Evolutionary conservation across 2,888 invertebrate genomes (phyloP).

Genomic region (Gasteruption jaculator): DNA sequence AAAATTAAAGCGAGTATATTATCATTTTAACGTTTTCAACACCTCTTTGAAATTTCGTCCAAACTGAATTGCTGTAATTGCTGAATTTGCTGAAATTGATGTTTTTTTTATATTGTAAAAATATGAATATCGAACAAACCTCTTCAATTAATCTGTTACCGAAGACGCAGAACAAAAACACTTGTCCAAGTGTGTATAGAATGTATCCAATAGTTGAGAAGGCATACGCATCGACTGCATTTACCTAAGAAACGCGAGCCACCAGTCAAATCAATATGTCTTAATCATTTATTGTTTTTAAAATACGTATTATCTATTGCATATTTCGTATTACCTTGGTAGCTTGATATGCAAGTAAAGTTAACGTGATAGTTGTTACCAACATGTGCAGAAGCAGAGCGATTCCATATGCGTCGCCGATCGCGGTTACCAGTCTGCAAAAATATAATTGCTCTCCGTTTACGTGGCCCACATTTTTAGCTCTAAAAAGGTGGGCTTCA

Average conservation of each 20-base stretch:
- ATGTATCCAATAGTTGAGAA: slow-evolving; percentile 76
- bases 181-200: slow-evolving; percentile 76
- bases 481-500: too few species aligned
- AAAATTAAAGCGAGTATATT: too few species aligned
- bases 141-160: slow-evolving; percentile 85
- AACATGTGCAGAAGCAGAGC: slow-evolving; percentile 81
- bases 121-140: slow-evolving; percentile 51
- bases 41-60: neutral
- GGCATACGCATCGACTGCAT: slow-evolving; percentile 72
- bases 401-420: slow-evolving; percentile 81
- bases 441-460: too few species aligned
- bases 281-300: too few species aligned
- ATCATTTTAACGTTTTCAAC: slow-evolving; percentile 7
- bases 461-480: too few species aligned
- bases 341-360: slow-evolving; percentile 80
- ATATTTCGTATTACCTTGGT: slow-evolving; percentile 73
- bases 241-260: slow-evolving; percentile 56
- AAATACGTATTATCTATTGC: too few species aligned
- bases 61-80: slow-evolving; percentile 5
- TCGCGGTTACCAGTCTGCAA: slow-evolving; percentile 71
- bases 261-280: too few species aligned
- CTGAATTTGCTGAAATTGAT: neutral
- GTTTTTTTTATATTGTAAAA: too few species aligned
- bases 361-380: slow-evolving; percentile 77
- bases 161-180: slow-evolving; percentile 82